Percentiles rank a stretch among this genome's conserved stretches.
These are phyloP conservation scores for Lepidothrix coronata DNA, from an alignment of 2,113 vertebrate genomes.

Conservation along the genomic window DNA sequence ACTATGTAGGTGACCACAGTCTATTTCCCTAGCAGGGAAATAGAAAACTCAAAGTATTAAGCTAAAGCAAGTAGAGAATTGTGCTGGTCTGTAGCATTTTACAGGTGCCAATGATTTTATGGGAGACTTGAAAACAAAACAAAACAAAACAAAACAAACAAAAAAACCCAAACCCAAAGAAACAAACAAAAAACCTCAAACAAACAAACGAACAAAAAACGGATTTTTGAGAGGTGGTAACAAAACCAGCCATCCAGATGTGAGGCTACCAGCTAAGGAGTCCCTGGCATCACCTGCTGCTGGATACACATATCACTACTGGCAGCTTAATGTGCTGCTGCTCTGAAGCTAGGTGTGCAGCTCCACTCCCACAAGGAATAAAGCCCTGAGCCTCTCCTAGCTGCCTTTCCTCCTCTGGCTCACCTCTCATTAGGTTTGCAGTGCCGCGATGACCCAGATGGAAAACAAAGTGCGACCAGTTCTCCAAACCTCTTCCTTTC, in stretches of 20 bases:
- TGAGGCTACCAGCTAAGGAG: neutral
- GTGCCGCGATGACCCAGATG: neutral
- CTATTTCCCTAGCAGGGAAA: neutral
- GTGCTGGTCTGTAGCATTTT: neutral
- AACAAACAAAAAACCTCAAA: too few relatives aligned
- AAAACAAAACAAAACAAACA: too few relatives aligned
- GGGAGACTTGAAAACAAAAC: neutral
- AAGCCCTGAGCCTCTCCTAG: neutral
- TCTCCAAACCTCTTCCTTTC: neutral
- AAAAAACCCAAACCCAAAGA: too few relatives aligned
- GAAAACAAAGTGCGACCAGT: neutral
- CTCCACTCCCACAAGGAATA: neutral
- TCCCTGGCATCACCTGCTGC: neutral
- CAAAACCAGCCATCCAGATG: neutral
- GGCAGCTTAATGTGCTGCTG: neutral
- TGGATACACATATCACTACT: neutral
- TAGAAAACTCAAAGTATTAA: neutral
- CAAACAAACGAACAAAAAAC: too few relatives aligned
- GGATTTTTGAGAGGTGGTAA: neutral
- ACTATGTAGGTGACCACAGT: neutral
- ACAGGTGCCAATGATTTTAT: neutral
- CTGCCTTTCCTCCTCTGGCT: neutral
- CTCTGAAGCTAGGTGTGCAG: neutral
- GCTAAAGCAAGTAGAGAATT: neutral
- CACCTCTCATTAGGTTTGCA: neutral